Percentiles rank a stretch among this genome's conserved stretches.
Conservation (phyloP, 2,888 invertebrate genomes). For the Erpobdella octoculata region DNA sequence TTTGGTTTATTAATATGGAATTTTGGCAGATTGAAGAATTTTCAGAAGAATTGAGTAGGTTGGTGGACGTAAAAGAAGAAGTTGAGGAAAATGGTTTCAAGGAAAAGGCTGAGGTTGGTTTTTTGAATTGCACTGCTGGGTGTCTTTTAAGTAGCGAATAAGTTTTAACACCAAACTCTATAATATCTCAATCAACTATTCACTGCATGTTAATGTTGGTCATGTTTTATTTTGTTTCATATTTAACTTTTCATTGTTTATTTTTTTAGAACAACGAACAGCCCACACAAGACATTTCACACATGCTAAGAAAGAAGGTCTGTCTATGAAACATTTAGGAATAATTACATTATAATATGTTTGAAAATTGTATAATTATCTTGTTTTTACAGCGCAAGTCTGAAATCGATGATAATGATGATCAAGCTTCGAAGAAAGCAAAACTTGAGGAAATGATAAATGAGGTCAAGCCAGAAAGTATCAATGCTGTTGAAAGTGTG, state of each 20-base stretch:
- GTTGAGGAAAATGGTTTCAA: too few species aligned
- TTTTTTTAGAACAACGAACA: background rate
- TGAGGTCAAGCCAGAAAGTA: too few species aligned
- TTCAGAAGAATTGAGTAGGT: background rate
- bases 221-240: background rate
- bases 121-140: too few species aligned
- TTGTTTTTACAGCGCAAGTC: background rate
- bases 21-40: background rate
- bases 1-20: background rate
- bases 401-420: background rate
- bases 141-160: too few species aligned
- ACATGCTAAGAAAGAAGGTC: background rate
- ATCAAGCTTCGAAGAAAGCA: too few species aligned
- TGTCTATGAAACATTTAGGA: background rate
- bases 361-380: background rate
- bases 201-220: too few species aligned
- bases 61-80: too few species aligned
- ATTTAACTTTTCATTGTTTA: background rate
- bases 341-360: background rate
- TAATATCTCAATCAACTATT: too few species aligned
- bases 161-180: too few species aligned
- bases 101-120: too few species aligned
- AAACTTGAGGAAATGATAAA: too few species aligned
- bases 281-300: background rate
- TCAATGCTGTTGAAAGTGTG: too few species aligned